A percentile compares a stretch with the other conserved stretches of the same genome.
These are phyloP conservation scores for Coracias cyanogaster DNA, from an alignment of 2,797 vertebrate genomes.

Conservation along the genomic window DNA sequence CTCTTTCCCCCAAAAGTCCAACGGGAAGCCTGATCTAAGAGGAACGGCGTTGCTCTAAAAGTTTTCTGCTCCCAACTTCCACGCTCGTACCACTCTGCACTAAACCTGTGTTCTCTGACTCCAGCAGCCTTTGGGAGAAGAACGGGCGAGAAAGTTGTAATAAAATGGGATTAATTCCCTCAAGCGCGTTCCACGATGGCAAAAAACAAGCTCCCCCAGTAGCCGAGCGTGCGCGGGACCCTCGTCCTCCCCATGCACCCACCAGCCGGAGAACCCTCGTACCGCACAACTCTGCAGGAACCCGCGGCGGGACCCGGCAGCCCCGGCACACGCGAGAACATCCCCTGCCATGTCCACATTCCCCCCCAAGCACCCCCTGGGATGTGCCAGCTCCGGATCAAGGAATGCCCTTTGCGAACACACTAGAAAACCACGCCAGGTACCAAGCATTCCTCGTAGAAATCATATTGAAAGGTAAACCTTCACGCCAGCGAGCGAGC, in stretches of 20 bases:
- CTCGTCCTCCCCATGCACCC: background rate
- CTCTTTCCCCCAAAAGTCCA: background rate
- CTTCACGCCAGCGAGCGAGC: background rate
- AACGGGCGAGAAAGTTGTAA: background rate
- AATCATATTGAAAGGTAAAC: background rate
- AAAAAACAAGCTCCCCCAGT: background rate
- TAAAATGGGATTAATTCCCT: background rate
- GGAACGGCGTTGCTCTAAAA: background rate
- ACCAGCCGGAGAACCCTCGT: background rate
- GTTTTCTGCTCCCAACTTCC: constrained; percentile 17
- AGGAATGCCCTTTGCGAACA: background rate
- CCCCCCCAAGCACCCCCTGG: background rate
- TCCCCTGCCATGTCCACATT: rapidly evolving
- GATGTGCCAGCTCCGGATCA: background rate
- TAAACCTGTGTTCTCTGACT: background rate
- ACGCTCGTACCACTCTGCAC: background rate
- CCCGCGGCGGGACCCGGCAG: background rate
- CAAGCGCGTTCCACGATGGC: rapidly evolving
- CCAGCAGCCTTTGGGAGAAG: background rate
- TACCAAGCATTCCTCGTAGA: background rate
- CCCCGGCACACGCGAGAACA: rapidly evolving
- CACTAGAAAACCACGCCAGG: rapidly evolving
- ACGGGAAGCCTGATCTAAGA: rapidly evolving
- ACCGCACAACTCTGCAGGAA: too few relatives aligned
- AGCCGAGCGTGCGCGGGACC: background rate